Conservation (phyloP, 2,113 vertebrate genomes). For the Neopipo cinnamomea region DNA sequence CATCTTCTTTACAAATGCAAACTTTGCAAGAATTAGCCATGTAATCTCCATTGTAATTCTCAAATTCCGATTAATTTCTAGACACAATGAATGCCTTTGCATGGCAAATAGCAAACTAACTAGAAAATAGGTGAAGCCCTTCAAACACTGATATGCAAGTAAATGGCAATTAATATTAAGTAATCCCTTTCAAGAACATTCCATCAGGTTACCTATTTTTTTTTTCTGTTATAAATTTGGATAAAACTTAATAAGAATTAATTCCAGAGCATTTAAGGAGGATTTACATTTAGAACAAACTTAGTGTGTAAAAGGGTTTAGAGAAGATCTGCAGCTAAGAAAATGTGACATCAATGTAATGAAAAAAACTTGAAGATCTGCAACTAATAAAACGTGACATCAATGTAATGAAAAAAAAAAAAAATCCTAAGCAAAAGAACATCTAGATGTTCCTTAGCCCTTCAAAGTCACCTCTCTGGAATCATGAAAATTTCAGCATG, state of each 20-base stretch:
- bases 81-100: not conserved
- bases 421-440: not conserved
- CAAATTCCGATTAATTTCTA: not conserved
- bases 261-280: not conserved
- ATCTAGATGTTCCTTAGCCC: not conserved
- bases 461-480: not conserved
- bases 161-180: not conserved
- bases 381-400: not conserved
- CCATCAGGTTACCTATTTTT: not conserved
- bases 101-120: not conserved
- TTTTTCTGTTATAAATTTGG: not conserved
- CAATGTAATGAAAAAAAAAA: not conserved
- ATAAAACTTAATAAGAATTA: not conserved
- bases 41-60: not conserved
- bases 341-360: not conserved
- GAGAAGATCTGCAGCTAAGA: not conserved
- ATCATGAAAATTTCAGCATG: not conserved
- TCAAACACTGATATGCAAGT: not conserved
- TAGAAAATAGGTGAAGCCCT: not conserved
- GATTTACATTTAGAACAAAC: not conserved
- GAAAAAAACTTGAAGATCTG: not conserved
- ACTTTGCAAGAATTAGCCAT: not conserved
- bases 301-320: not conserved
- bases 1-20: not conserved
- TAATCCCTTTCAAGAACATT: not conserved